A percentile compares a stretch with the other conserved stretches of the same genome.
These are phyloP conservation scores for Drosophila kurseongensis DNA, from an alignment of 1,140 invertebrate species.

Conservation along the genomic window DNA sequence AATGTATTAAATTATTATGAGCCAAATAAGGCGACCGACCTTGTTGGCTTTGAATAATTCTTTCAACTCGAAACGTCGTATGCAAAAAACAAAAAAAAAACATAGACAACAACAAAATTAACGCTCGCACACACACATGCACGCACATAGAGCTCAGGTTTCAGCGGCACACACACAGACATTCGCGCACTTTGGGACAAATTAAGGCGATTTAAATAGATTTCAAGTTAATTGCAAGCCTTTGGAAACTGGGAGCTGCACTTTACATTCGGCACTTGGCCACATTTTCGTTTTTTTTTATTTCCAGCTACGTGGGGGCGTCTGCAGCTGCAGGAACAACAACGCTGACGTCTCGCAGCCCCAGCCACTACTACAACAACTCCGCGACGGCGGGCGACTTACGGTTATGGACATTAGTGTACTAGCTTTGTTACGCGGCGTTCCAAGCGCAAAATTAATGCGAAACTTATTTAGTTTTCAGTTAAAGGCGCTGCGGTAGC, in stretches of 20 bases:
- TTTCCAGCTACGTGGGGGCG: constrained; percentile 73
- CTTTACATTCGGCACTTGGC: constrained; percentile 35
- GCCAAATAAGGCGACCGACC: constrained; percentile 75
- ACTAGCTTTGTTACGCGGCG: constrained; percentile 64
- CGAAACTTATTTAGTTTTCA: constrained; percentile 43
- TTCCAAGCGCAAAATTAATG: constrained; percentile 52
- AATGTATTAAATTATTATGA: constrained; percentile 74
- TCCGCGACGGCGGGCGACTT: constrained; percentile 42
- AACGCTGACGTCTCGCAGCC: constrained; percentile 14
- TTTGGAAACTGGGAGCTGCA: constrained; percentile 43
- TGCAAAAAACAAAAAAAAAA: constrained; percentile 65
- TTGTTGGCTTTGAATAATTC: constrained; percentile 78
- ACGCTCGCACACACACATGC: constrained; percentile 44
- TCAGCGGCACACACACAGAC: constrained; percentile 52
- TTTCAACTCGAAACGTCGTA: constrained; percentile 70
- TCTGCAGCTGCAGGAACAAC: constrained; percentile 32
- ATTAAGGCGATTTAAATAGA: constrained; percentile 44
- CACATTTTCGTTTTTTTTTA: constrained; percentile 36
- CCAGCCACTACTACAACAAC: not conserved
- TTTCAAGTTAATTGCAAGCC: constrained; percentile 39
- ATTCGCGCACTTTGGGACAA: constrained; percentile 7
- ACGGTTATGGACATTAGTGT: constrained; percentile 83
- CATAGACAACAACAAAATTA: constrained; percentile 48
- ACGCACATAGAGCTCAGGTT: constrained; percentile 69
- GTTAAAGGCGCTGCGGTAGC: constrained; percentile 55